phyloP scores from a whole-genome alignment of 2,113 vertebrate species.

The Apteryx mantelli region DNA sequence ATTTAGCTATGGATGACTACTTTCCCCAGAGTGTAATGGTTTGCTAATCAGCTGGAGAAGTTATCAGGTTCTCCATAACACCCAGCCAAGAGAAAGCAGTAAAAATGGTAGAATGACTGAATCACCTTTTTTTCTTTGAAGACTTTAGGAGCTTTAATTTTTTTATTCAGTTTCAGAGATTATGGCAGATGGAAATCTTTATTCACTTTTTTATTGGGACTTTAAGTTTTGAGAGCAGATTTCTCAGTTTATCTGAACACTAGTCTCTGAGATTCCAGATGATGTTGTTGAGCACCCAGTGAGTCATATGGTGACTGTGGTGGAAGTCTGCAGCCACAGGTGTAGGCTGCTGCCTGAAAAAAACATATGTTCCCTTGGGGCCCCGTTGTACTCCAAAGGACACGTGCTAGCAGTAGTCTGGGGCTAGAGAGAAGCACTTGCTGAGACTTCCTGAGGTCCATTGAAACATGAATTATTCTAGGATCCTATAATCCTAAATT shows the following conservation, averaged over 20 bases:
- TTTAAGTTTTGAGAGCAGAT: neutral
- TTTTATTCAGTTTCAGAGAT: neutral
- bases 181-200: neutral
- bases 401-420: accelerated
- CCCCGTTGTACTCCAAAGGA: accelerated
- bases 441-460: neutral
- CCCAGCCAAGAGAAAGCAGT: neutral
- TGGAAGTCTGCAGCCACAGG: neutral
- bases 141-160: neutral
- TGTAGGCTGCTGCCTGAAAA: neutral
- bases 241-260: neutral
- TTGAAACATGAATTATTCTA: neutral
- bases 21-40: neutral
- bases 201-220: neutral
- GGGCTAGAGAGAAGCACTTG: neutral
- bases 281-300: accelerated
- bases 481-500: neutral
- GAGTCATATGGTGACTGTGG: neutral
- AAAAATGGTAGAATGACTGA: neutral
- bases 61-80: neutral
- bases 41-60: neutral
- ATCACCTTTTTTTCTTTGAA: neutral
- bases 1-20: neutral
- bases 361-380: neutral
- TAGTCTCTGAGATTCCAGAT: neutral